Conservation (phyloP, 2,113 vertebrate species). For the Chlamydotis undulata region DNA sequence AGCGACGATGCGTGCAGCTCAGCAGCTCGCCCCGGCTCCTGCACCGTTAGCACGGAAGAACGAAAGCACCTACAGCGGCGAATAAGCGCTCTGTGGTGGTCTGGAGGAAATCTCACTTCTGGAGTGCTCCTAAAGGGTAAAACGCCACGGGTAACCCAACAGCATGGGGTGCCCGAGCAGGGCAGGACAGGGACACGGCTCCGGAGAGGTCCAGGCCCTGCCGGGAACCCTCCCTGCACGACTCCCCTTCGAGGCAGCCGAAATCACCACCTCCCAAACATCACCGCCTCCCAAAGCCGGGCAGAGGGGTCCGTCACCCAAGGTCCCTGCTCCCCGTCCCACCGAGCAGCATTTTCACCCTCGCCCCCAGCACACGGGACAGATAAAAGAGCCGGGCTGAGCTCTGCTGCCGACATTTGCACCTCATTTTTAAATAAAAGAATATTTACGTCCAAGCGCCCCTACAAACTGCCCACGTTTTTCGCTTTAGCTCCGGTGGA, state of each 20-base stretch:
- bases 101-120: background rate
- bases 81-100: background rate
- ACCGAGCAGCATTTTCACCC: background rate
- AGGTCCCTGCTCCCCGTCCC: background rate
- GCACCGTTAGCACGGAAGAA: background rate
- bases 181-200: background rate
- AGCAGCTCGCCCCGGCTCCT: background rate
- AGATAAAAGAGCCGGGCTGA: fast-evolving
- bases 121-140: background rate
- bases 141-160: too few species aligned
- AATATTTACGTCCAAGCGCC: fast-evolving
- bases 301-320: fast-evolving
- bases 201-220: background rate
- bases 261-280: background rate
- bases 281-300: fast-evolving
- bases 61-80: fast-evolving
- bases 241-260: background rate
- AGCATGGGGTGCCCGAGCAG: background rate
- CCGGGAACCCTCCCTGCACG: background rate
- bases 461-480: background rate
- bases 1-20: background rate
- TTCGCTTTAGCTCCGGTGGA: fast-evolving
- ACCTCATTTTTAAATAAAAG: background rate
- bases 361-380: fast-evolving
- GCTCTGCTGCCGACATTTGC: background rate